Percentiles rank a stretch among this genome's conserved stretches.
Conservation (phyloP, 1,140 invertebrate species). For the Oryctes rhinoceros region DNA sequence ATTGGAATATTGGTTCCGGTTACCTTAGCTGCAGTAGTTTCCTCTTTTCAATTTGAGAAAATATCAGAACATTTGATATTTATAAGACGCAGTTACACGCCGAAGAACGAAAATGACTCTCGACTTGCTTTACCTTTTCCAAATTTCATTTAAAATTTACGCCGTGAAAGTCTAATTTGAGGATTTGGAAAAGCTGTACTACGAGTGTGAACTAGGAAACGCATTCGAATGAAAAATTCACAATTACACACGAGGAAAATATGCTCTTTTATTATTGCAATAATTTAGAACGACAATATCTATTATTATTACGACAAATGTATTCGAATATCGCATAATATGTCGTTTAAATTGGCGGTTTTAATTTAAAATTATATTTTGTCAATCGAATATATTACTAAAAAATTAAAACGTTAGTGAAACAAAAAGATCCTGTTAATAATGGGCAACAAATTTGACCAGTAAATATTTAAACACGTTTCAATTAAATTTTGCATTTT, state of each 20-base stretch:
- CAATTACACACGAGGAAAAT: constrained; percentile 18
- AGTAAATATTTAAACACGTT: constrained; percentile 28
- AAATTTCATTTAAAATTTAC: constrained; percentile 17
- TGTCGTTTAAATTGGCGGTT: background rate
- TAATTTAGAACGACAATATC: constrained; percentile 13
- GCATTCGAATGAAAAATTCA: background rate
- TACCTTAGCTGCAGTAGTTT: constrained; percentile 34
- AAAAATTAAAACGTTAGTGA: constrained; percentile 1
- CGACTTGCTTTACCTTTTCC: background rate
- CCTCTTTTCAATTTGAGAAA: constrained; percentile 41
- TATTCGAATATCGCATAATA: constrained; percentile 1
- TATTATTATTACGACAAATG: constrained; percentile 16
- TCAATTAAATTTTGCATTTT: constrained; percentile 31
- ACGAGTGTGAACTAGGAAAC: background rate
- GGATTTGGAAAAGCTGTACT: background rate
- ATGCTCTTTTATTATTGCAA: constrained; percentile 17
- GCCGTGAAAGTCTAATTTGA: background rate
- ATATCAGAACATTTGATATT: constrained; percentile 39
- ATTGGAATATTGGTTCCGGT: constrained; percentile 45
- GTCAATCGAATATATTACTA: background rate
- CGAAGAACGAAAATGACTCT: constrained; percentile 4
- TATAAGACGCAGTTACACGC: constrained; percentile 24
- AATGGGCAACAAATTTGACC: background rate
- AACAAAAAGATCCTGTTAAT: background rate
- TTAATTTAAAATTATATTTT: constrained; percentile 17